phyloP scores from a whole-genome alignment of 2,113 vertebrate genomes.

The Malurus elegans region DNA sequence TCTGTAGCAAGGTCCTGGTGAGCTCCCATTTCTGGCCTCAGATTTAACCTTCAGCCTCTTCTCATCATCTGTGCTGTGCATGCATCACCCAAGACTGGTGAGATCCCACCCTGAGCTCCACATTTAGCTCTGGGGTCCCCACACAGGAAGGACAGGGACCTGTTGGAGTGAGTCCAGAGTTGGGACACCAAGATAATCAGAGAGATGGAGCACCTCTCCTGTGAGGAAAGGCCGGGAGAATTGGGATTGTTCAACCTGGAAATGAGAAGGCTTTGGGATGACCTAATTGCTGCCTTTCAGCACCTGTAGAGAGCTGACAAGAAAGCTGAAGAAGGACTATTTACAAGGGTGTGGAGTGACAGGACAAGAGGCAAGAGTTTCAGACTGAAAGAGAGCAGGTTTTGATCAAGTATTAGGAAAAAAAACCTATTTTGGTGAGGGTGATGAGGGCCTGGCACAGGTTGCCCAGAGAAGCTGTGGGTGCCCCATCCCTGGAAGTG shows the following conservation, averaged over 20 bases:
- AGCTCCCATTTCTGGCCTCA: neutral
- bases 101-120: neutral
- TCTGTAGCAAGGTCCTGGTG: neutral
- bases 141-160: neutral
- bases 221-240: neutral
- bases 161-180: neutral
- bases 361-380: neutral
- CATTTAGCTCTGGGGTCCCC: accelerated
- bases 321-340: neutral
- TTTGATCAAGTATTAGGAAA: neutral
- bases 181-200: neutral
- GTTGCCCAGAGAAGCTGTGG: neutral
- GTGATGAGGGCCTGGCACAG: neutral
- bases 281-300: too few species aligned
- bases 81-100: neutral
- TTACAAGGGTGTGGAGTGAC: too few species aligned
- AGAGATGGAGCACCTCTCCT: neutral
- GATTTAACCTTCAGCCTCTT: neutral
- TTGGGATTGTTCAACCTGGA: neutral
- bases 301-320: neutral
- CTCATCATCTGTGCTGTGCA: neutral
- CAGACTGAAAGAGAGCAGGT: neutral
- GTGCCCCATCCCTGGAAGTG: neutral
- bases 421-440: neutral
- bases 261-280: neutral